Evolutionary conservation across 2,888 invertebrate species (phyloP), one percentile per base, ranked within the genome.

Genomic region (Drosophila greeni): DNA sequence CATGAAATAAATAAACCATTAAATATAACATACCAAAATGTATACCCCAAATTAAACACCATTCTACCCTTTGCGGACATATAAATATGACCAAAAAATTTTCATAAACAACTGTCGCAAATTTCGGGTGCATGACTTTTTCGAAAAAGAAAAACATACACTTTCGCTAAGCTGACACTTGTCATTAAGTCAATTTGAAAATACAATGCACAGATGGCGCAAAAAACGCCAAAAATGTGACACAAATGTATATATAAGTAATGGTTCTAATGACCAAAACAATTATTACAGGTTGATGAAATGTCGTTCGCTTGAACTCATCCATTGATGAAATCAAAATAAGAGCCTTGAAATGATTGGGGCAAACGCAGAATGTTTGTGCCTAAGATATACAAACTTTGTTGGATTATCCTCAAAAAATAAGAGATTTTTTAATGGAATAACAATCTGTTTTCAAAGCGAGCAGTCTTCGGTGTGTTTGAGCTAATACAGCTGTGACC

Each of bases 131-230:
- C 61, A 65, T 51, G 67, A 52, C 54, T 64, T 66, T 66, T 52
- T 65, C 65, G 45, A 33, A 66, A 48, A 66, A 47, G 34, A 14
- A 51, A 66, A 68, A 47, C 43, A 53, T 26, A 48, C 39, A 26
- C 40, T 54, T 48, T 55, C 68, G 43, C 18, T 39, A 53, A 59
- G 61, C 69, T 81, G 78, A 78, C 78, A 79, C 70, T 79, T 79
- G 84, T 81, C 79, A 81, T 84, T 78, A 81, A 78, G 51, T 69
- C 64, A 72, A 70, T 70, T 76, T 69, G 42, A 48, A 69, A 74
- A 74, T 76, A 71, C 75, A 81, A 39, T 68, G 78, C 83, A 75
- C 74, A 83, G 66, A 68, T 77, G 75, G 39, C 55, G n/a, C 23
- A 60, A 68, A 45, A 49, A 55, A 33, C 62, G 42, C 33, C 23